A percentile compares a stretch with the other conserved stretches of the same genome.
Evolutionary conservation across 2,113 vertebrate genomes (phyloP).

Genomic region (Conger conger): DNA sequence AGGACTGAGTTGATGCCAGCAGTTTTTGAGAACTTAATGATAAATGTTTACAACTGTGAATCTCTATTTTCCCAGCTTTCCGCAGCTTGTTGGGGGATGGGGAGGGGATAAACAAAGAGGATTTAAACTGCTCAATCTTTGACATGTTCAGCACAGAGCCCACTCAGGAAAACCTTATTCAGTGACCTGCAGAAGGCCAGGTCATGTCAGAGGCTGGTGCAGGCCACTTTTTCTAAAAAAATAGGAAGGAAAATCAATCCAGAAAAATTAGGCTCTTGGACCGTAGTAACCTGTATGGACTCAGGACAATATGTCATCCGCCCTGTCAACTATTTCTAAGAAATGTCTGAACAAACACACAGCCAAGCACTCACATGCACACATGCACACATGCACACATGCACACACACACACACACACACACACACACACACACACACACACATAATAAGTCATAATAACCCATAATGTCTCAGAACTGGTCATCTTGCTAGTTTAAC

Average conservation of each 20-base stretch:
- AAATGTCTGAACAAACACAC: neutral
- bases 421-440: too few species aligned
- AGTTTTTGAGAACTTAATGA: too few species aligned
- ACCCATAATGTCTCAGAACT: neutral
- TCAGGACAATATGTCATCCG: neutral
- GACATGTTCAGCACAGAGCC: neutral
- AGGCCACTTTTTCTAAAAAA: neutral
- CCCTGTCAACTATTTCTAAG: neutral
- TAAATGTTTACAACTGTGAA: too few species aligned
- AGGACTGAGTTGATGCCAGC: too few species aligned
- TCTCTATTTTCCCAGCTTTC: too few species aligned
- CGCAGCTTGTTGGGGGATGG: too few species aligned
- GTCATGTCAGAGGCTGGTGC: neutral
- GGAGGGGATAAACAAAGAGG: too few species aligned
- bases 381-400: too few species aligned
- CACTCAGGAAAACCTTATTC: neutral
- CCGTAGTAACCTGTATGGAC: neutral
- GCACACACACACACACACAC: too few species aligned
- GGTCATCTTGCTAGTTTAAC: neutral
- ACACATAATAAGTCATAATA: too few species aligned
- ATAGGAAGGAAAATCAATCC: neutral
- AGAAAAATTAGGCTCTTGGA: neutral
- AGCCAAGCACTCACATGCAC: too few species aligned
- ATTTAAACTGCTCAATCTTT: neutral
- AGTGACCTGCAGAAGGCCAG: neutral